Base-by-base conservation (phyloP, 53 echinoderm and acorn worm genomes). In the Temnopleurus reevesii region DNA sequence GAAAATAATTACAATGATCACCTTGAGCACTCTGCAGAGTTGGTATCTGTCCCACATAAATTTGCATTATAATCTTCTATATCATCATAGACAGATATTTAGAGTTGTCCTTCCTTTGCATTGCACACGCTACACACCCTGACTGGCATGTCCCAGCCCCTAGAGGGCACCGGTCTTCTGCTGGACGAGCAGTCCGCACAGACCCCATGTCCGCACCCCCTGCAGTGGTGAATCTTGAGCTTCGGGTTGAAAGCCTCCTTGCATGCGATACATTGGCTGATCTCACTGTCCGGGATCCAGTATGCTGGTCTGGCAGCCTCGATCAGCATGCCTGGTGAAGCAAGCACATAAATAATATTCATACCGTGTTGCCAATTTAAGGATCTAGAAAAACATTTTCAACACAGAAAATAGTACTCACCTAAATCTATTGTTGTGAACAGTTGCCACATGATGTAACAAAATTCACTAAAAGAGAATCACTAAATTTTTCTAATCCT, bases 141-240 rank as follows among this genome's bases (percentile, higher is more conserved):
- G 38, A 97, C 97, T 29, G 95, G 93, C 23, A 92, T 92, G 61
- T 97, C 97, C 97, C 97, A 97, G 10, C 97, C 97, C n/a, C 97
- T 86, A 7, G 97, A 97, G 31, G 97, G 97, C 55, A 97, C 97
- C 5, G 97, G 91, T 45, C 92, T 63, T 6, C 91, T 80, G 21
- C 84, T 84, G 53, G 63, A 51, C 29, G 97, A 97, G 91, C 97
- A 97, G 12, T 94, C 92, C 0, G 77, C 89, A 77, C 97, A 97
- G 30, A 97, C 95, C 0, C 97, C 97, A 45, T 96, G 89, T 26
- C 96, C 96, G 56, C 96, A 96, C 13, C 92, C 93, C 19, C 96
- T 84, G 76, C 96, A 96, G 92, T 96, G 96, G 64, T 96, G 96
- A 21, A 90, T 96, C 84, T 92, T 81, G 53, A 97, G 86, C 91